phyloP scores from a whole-genome alignment of 2,113 vertebrate genomes.

The Hyaena hyaena region DNA sequence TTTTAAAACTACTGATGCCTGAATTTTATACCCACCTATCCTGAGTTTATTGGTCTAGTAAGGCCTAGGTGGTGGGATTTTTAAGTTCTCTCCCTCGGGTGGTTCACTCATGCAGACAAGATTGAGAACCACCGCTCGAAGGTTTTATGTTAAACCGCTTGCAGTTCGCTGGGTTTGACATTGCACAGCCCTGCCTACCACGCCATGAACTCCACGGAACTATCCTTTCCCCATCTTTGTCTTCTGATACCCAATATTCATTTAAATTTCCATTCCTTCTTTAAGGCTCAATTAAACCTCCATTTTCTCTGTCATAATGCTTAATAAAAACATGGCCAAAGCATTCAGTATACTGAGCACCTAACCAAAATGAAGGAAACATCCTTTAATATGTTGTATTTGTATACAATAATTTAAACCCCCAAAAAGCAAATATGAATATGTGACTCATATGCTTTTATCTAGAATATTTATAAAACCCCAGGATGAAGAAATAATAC shows the following conservation, averaged over 20 bases:
- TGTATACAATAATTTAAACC: background rate
- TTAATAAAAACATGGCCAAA: conserved; percentile 18
- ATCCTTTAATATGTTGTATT: background rate
- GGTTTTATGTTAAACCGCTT: background rate
- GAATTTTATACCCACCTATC: background rate
- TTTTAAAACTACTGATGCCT: background rate
- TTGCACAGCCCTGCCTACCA: background rate
- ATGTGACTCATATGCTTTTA: background rate
- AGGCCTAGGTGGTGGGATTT: background rate
- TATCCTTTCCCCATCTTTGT: background rate
- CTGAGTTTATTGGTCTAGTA: background rate
- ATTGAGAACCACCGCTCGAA: background rate
- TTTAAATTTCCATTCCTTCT: background rate
- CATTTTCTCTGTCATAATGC: background rate
- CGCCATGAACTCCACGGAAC: background rate
- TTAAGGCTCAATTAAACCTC: background rate
- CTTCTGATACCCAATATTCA: conserved; percentile 16
- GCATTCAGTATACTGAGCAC: background rate
- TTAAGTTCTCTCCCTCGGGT: background rate
- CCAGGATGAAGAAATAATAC: background rate
- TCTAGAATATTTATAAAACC: background rate
- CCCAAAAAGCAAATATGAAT: background rate
- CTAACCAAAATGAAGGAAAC: background rate
- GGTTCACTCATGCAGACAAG: background rate
- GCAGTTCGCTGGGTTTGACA: background rate